These are phyloP conservation scores for Leptodactylus fuscus DNA, from an alignment of 2,113 vertebrate genomes.

Conservation along the genomic window DNA sequence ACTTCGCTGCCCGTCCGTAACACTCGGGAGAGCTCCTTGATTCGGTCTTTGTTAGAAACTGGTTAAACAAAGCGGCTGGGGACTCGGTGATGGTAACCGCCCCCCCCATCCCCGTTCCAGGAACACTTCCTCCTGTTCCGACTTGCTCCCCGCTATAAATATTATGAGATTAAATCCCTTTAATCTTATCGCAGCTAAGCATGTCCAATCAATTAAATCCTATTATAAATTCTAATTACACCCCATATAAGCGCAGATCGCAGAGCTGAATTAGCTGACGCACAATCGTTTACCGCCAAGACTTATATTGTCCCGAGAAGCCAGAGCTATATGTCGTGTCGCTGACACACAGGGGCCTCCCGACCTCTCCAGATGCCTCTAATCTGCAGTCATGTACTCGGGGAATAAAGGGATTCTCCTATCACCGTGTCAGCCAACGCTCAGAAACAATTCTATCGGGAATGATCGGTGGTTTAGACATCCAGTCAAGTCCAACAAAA, in stretches of 20 bases:
- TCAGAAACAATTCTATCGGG: not conserved
- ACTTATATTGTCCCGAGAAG: conserved; percentile 41
- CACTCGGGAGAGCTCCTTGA: not conserved
- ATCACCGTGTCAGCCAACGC: not conserved
- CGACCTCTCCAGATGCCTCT: conserved; percentile 17
- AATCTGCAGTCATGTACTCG: conserved; percentile 27
- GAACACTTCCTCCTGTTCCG: conserved; percentile 20
- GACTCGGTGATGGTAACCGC: not conserved
- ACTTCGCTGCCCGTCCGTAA: not conserved
- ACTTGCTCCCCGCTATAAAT: conserved; percentile 55
- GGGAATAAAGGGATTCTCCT: not conserved
- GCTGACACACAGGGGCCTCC: conserved; percentile 10
- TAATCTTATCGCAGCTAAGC: conserved; percentile 60
- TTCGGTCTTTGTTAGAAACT: not conserved
- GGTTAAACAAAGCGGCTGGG: conserved; percentile 28
- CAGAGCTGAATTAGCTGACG: conserved; percentile 42
- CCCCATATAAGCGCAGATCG: conserved; percentile 53
- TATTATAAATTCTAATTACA: conserved; percentile 61
- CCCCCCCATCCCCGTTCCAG: not conserved
- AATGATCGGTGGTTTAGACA: not conserved
- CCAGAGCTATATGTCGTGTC: conserved; percentile 13
- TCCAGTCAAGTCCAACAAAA: not conserved
- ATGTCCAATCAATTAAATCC: conserved; percentile 61
- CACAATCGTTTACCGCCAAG: conserved; percentile 42
- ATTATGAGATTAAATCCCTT: conserved; percentile 60